Base-by-base conservation (phyloP, 1,140 invertebrate species). In the Magallana angulata region DNA sequence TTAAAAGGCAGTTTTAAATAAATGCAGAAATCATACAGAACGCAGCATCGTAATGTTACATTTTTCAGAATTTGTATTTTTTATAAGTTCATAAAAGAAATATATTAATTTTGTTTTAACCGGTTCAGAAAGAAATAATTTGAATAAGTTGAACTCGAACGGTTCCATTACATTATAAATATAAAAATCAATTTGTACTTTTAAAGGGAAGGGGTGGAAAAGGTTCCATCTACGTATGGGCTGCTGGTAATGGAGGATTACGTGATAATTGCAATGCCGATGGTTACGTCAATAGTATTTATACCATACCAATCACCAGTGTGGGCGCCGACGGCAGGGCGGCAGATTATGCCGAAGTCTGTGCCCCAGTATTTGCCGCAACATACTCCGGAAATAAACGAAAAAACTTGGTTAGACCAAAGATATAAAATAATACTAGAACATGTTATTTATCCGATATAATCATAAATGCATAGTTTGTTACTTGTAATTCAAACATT, bases 151-250 rank as follows among this genome's bases (percentile, higher is more conserved):
- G 3, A 36, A 1, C 3, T 36, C 36, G 3, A 36, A 36, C 36
- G 36, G 36, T 36, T 36, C 36, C 36, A 36, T 36, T 36, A 36
- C 3, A 36, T 36, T 36, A 36, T 36, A 3, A 3, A 1, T 3
- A 36, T 36, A n/a, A 36, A 1, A 36, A 36, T 36, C 1, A 36
- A 3, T 36, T 1, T 36, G 36, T 86, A 80, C 24, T 12, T 8
- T 36, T 71, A 18, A 9, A 89, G 96, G 99, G 99, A 56, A 96
- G 99, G 11, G 96, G 97, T 91, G 98, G 98, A n/a, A 98, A 98
- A 94, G 99, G 99, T n/a, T 98, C 98, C 9, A 99, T 99, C 91
- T 99, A 99, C 93, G 98, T 99, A 0, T 99, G 99, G 99, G 99
- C 99, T 7, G 99, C 98, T 9, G 99, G 99, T 11, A 99, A 99